phyloP scores from a whole-genome alignment of 2,113 vertebrate species.

The Nycticorax nycticorax region DNA sequence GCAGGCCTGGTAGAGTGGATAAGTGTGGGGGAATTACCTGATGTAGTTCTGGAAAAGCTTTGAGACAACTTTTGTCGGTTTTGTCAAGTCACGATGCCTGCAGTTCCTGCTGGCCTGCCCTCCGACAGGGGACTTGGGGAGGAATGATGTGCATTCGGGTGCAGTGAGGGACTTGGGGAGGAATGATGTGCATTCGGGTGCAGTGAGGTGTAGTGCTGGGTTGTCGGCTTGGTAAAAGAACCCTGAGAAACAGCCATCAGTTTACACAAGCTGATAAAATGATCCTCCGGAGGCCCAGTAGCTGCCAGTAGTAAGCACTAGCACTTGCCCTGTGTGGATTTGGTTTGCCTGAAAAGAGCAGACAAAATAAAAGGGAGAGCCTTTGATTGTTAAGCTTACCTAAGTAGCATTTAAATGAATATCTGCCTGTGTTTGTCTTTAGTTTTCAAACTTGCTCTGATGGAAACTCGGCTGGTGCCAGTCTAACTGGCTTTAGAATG shows the following conservation, averaged over 20 bases:
- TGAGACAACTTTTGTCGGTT: neutral
- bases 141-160: rapidly evolving
- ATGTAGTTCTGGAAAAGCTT: neutral
- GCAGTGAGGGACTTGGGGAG: neutral
- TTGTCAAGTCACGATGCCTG: neutral
- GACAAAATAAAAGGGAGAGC: neutral
- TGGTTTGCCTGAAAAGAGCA: neutral
- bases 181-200: rapidly evolving
- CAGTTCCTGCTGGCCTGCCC: neutral
- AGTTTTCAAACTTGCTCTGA: neutral
- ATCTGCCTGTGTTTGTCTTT: neutral
- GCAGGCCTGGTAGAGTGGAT: neutral
- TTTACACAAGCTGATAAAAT: neutral
- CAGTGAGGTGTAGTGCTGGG: neutral
- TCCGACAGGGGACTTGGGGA: neutral
- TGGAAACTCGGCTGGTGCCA: neutral
- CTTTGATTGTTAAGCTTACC: neutral
- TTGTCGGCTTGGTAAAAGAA: neutral
- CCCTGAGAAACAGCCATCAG: neutral
- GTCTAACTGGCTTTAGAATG: neutral
- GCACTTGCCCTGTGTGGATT: neutral
- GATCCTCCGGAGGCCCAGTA: neutral
- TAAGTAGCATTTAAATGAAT: neutral
- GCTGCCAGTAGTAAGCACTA: neutral
- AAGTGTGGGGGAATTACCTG: neutral